Base-by-base conservation (phyloP, 2,113 vertebrate genomes). In the Camelus dromedarius region DNA sequence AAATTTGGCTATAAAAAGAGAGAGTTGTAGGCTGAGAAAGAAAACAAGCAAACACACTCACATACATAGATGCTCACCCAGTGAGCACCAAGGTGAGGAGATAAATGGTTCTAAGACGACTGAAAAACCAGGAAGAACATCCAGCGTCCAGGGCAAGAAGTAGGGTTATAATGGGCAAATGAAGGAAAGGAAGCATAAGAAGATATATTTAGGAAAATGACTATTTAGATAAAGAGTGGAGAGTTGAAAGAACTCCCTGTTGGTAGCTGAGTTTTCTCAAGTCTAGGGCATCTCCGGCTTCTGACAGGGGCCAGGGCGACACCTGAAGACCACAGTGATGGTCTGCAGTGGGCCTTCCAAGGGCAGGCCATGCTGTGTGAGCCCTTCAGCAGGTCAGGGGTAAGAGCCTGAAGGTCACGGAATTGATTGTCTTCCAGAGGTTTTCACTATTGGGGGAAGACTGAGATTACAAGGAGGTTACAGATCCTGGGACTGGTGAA, bases 281-380 rank as follows among this genome's bases (percentile, higher is more conserved):
- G 18, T 50, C 58, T 16, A 18, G 35, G 30, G 60, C 38, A 48
- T 1, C 24, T 69, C 77, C 24, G 22, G 6, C 69, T 7, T 67
- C 22, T 13, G 6, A 8, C 6, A 67, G 70, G 35, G 77, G 2
- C 16, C 5, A 15, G 35, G 28, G 16, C 24, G 30, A 4, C 6
- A 3, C 5, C 11, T 13, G 22, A 26, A 20, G 48, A 1, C 38
- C 3, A 2, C 8, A 0, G 8, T 1, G 1, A 22, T 16, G 58
- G 48, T 30, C 58, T 73, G 10, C n/a, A 11, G 6, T 15, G 52
- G 8, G 6, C 50, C 35, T 24, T 50, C 6, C 52, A 60, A 60
- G 52, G 16, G 24, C 38, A 18, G 18, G 18, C 32, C 46, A 6
- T 3, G 0, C 10, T 8, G 42, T 0, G 2, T 20, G 15, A 84